Evolutionary conservation across 2,113 vertebrate genomes (phyloP), one percentile per base, ranked within the genome.

Genomic region (Nanorana parkeri): DNA sequence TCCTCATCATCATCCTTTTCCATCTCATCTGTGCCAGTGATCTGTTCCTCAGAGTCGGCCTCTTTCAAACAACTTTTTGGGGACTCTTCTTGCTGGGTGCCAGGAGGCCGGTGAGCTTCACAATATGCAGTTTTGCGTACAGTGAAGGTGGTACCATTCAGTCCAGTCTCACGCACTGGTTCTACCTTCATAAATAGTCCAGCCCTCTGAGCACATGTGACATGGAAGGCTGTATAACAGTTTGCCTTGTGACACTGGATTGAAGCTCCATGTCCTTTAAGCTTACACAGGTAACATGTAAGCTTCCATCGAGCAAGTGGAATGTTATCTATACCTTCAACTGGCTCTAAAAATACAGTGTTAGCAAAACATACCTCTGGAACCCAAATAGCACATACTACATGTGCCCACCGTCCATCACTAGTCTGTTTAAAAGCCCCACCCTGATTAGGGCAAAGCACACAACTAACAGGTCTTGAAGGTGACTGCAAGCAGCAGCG

Each of bases 101-200:
- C 92, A 0, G 94, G 92, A 0, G 98, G 98, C 0, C 96, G 97
- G 80, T 99, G 98, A 4, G 88, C 94, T 85, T 92, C 96, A 41
- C 98, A 99, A 86, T 95, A 99, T 1, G 97, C 97, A 0, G 97
- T 99, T 89, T 99, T 99, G 83, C 96, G 97, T 63, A 99, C 98
- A 0, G 96, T 97, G 86, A 99, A 99, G 0, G 94, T 98, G 0
- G 96, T 99, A 65, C 98, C 98, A 0, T 99, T 96, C 84, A 96
- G 85, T 68, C 92, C 95, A 68, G 96, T 99, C 88, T 99, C 98
- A 36, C 97, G 91, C 88, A 99, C 95, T 15, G 98, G 97, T 21
- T 99, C 97, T 0, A 99, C 98, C 92, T 99, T 99, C 98, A 99
- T 98, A 87, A 99, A 99, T 78, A 99, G 92, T 4, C 97, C 98